Percentiles rank a stretch among this genome's conserved stretches.
phyloP scores from a whole-genome alignment of 2,888 invertebrate species.

The Volucella bombylans region DNA sequence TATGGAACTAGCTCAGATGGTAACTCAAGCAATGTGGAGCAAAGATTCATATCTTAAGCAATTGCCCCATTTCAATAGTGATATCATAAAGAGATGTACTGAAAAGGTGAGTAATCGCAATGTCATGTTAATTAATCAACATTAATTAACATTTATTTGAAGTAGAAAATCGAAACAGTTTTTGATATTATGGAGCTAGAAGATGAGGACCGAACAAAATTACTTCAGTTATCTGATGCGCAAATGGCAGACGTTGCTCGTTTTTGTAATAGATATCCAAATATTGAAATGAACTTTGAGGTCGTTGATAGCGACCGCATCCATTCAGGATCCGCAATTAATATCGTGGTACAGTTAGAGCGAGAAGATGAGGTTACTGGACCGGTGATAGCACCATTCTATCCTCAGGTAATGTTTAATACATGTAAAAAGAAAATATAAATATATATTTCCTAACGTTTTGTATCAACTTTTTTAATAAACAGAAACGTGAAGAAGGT shows the following conservation, averaged over 20 bases:
- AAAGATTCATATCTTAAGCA: slow-evolving; percentile 99
- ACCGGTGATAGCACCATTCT: slow-evolving; percentile 98
- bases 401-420: slow-evolving; percentile 92
- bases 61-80: slow-evolving; percentile 95
- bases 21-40: slow-evolving; percentile 99
- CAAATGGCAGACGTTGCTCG: slow-evolving; percentile 99
- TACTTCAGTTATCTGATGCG: slow-evolving; percentile 90
- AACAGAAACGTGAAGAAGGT: slow-evolving; percentile 93
- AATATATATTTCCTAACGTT: background rate
- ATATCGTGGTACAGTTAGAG: slow-evolving; percentile 95
- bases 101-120: slow-evolving; percentile 85
- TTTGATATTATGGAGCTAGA: slow-evolving; percentile 91
- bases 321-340: slow-evolving; percentile 92
- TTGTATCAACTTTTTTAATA: slow-evolving; percentile 67
- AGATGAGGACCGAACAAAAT: slow-evolving; percentile 91
- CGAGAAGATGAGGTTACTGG: slow-evolving; percentile 98
- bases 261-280: slow-evolving; percentile 99
- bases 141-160: slow-evolving; percentile 1
- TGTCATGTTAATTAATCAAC: background rate
- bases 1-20: slow-evolving; percentile 99
- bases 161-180: slow-evolving; percentile 86
- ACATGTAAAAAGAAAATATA: background rate
- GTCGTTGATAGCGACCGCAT: slow-evolving; percentile 91
- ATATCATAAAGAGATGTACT: slow-evolving; percentile 94
- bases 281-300: slow-evolving; percentile 97